Percentiles rank a stretch among this genome's conserved stretches.
Conservation (phyloP, 2,113 vertebrate genomes). For the Larimichthys polyactis region DNA sequence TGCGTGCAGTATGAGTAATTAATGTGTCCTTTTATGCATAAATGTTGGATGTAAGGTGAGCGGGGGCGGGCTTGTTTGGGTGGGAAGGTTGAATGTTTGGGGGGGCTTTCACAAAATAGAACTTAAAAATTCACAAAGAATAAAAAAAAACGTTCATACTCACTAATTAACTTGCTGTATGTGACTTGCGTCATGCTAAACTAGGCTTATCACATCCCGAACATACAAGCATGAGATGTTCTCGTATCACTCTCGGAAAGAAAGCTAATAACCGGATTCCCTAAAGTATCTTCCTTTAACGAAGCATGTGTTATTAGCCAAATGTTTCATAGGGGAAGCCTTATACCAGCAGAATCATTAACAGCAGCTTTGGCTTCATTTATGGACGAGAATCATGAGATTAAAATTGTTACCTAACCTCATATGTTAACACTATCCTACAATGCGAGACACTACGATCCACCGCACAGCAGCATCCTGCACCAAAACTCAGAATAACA, state of each 20-base stretch:
- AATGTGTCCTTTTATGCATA: conserved; percentile 42
- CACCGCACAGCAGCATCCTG: background rate
- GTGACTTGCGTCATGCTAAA: background rate
- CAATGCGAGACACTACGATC: background rate
- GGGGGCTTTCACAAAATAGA: background rate
- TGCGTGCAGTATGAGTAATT: conserved; percentile 62
- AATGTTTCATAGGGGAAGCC: background rate
- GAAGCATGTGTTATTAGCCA: background rate
- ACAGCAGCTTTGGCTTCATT: background rate
- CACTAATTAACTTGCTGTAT: background rate
- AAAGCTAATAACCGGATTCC: background rate
- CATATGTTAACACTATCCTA: background rate
- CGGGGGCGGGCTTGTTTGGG: background rate
- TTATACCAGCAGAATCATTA: background rate
- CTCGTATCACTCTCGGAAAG: background rate
- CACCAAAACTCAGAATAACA: conserved; percentile 8
- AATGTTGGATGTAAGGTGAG: conserved; percentile 16
- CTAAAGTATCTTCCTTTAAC: background rate
- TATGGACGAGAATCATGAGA: background rate
- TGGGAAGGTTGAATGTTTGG: background rate
- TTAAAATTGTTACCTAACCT: background rate
- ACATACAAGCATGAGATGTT: background rate
- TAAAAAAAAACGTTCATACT: background rate
- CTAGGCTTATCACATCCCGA: background rate
- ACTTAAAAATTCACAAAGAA: background rate